Conservation (phyloP, 2,797 vertebrate genomes). For the Cyprinodon diabolis region DNA sequence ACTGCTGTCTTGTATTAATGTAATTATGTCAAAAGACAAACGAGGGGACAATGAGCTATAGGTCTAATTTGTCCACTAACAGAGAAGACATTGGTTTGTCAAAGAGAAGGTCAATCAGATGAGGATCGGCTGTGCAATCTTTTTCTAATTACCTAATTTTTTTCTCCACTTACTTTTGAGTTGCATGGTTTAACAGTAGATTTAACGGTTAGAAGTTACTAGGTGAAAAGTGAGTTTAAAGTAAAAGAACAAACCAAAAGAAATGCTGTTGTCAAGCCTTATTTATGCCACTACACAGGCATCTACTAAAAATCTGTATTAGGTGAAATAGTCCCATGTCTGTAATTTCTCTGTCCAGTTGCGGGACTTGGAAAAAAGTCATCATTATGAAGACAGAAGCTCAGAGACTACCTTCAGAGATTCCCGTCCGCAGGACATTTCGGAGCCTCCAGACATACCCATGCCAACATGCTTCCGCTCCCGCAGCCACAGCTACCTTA, state of each 20-base stretch:
- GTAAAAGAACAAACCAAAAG: slow-evolving; percentile 3
- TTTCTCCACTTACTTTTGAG: slow-evolving; percentile 29
- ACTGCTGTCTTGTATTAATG: slow-evolving; percentile 27
- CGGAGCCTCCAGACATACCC: slow-evolving; percentile 90
- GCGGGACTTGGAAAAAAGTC: slow-evolving; percentile 88
- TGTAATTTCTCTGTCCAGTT: slow-evolving; percentile 74
- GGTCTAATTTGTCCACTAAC: slow-evolving; percentile 45
- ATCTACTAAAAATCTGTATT: slow-evolving; percentile 1
- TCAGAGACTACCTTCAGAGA: slow-evolving; percentile 90
- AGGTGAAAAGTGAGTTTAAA: slow-evolving; percentile 13
- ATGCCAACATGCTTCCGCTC: slow-evolving; percentile 97
- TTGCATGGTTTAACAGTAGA: slow-evolving; percentile 19
- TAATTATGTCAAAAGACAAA: slow-evolving; percentile 28
- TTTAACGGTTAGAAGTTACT: slow-evolving; percentile 11
- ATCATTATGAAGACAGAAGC: slow-evolving; percentile 90
- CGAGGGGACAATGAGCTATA: slow-evolving; percentile 27
- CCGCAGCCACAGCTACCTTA: slow-evolving; percentile 98
- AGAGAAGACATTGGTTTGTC: slow-evolving; percentile 47
- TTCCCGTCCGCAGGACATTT: slow-evolving; percentile 83
- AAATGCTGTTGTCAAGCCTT: slow-evolving; percentile 22
- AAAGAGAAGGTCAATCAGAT: slow-evolving; percentile 54
- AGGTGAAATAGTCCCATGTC: neutral
- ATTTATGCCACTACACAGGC: slow-evolving; percentile 24
- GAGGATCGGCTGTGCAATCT: slow-evolving; percentile 37
- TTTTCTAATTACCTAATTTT: slow-evolving; percentile 32